phyloP scores from a whole-genome alignment of 2,113 vertebrate genomes.

The Dicaeum eximium region DNA sequence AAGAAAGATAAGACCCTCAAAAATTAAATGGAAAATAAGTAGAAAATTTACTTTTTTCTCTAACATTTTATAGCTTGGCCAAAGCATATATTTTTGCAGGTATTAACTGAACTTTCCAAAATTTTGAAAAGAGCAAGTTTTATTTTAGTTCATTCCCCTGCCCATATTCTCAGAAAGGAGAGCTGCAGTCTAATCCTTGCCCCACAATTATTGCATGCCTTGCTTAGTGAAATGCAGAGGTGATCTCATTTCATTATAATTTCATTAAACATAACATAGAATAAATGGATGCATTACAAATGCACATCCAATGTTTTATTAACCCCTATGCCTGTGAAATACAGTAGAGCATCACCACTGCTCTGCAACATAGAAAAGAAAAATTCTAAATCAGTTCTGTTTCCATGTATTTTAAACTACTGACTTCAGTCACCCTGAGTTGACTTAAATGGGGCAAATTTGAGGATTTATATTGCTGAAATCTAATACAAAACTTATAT shows the following conservation, averaged over 20 bases:
- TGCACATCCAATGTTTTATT: not conserved
- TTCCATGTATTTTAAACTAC: not conserved
- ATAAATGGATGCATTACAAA: not conserved
- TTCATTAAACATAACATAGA: not conserved
- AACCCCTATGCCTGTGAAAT: not conserved
- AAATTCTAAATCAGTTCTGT: not conserved
- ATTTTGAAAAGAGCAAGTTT: not conserved
- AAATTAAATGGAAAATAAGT: not conserved
- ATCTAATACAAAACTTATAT: not conserved
- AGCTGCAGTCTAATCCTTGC: not conserved
- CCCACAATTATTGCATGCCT: not conserved
- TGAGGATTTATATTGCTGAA: not conserved
- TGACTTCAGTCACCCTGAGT: not conserved
- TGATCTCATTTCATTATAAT: not conserved
- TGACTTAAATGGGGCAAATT: not conserved
- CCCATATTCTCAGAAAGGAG: not conserved
- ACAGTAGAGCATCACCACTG: not conserved
- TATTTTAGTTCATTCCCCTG: not conserved
- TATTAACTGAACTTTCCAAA: not conserved
- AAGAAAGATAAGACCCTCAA: not conserved
- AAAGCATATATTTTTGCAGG: not conserved
- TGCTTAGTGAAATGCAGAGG: not conserved
- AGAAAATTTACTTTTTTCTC: not conserved
- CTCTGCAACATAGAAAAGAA: not conserved
- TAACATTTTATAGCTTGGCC: not conserved